Conservation (phyloP, 2,888 invertebrate species). For the Nymphalis polychloros region DNA sequence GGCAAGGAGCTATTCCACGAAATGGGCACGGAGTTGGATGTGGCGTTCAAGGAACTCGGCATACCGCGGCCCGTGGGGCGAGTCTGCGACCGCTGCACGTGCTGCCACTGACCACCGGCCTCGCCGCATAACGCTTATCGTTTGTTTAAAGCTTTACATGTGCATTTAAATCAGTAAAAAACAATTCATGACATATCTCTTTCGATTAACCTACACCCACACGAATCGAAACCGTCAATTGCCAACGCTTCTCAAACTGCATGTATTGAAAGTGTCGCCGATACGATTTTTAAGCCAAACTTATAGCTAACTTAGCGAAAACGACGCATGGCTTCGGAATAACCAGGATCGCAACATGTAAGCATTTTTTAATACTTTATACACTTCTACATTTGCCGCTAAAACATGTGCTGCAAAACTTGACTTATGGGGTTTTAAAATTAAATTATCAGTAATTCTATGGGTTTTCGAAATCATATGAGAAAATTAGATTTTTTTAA, state of each 20-base stretch:
- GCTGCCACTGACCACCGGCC: conserved; percentile 64
- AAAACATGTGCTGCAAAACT: conserved; percentile 54
- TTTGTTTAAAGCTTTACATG: conserved; percentile 45
- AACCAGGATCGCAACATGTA: conserved; percentile 62
- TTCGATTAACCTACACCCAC: conserved; percentile 24
- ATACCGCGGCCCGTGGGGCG: conserved; percentile 52
- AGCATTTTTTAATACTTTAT: conserved; percentile 45
- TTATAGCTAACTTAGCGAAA: conserved; percentile 29
- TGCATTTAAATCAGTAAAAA: conserved; percentile 66
- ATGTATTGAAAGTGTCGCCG: conserved; percentile 44
- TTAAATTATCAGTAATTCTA: background rate
- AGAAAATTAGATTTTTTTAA: conserved; percentile 2
- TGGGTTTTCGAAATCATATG: background rate
- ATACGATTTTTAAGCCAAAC: conserved; percentile 32
- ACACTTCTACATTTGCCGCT: conserved; percentile 45
- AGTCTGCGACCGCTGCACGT: conserved; percentile 69
- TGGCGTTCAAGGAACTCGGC: conserved; percentile 89
- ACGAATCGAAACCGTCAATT: conserved; percentile 27
- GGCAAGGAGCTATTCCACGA: conserved; percentile 95
- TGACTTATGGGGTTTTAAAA: conserved; percentile 56
- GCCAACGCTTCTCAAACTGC: conserved; percentile 44
- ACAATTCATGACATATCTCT: conserved; percentile 40
- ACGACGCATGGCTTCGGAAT: conserved; percentile 78
- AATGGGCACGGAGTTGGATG: conserved; percentile 95
- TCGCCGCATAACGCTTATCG: conserved; percentile 29